Base-by-base conservation (phyloP, 2,888 invertebrate genomes). In the Chirona hameri region DNA sequence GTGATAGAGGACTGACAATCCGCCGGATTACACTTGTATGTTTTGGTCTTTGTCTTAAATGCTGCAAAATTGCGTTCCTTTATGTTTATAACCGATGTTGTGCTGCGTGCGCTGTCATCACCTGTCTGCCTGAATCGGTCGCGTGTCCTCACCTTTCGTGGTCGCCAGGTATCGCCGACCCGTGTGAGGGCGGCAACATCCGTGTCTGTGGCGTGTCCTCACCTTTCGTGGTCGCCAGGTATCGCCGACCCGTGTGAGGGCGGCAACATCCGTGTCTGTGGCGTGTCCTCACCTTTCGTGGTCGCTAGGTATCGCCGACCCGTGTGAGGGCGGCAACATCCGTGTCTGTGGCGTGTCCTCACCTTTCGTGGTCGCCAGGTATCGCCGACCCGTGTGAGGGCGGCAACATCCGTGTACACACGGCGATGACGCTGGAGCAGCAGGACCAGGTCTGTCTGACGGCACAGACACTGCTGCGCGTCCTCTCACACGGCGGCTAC, bases 201-300 rank as follows among this genome's bases (percentile, higher is more conserved):
- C 91, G 97, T 10, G 95, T 97, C 39, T 24, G 10, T 60, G 60
- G 24, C 24, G 24, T n/a, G n/a, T n/a, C 10, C 24, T 60, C 21
- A n/a, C 24, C 24, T 60, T 0, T 60, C 12, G 18, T 29, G 29
- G 7, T 24, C 69, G 9, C 10, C 83, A 90, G 90, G 90, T 80
- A 95, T 97, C 85, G 93, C 95, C 0, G 98, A 98, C 90, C 98
- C 98, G 0, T 98, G 97, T 88, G 98, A 98, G 89, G 93, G 93
- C 80, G 95, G 95, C 7, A 95, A 94, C 86, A 92, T 95, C 84
- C 91, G 97, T 10, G 95, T 97, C 39, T 24, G 10, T 60, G 60
- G 24, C 24, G 24, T n/a, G n/a, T n/a, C 10, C 24, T 60, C 21
- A n/a, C 24, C 24, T 60, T 0, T 60, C 12, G 18, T 29, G 29